Conservation (phyloP, 2,888 invertebrate species). For the Epicampocera succincta region DNA sequence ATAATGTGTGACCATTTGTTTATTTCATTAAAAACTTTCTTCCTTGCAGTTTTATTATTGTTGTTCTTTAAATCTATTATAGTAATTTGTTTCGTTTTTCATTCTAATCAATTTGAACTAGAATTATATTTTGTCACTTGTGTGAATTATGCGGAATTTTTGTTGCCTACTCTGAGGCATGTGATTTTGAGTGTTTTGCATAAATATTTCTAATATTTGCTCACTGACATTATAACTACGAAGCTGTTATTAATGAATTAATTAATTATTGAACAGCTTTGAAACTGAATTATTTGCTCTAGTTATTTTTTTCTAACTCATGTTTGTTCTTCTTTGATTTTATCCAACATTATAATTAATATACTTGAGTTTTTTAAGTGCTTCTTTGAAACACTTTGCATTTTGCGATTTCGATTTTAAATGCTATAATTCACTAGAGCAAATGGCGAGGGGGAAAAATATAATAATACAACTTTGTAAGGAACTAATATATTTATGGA, state of each 20-base stretch:
- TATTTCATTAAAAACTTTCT: neutral
- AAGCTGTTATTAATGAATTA: neutral
- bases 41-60: conserved; percentile 19
- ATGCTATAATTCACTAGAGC: no score
- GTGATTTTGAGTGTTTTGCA: neutral
- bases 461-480: no score
- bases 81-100: conserved; percentile 18
- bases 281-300: conserved; percentile 49
- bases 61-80: conserved; percentile 8
- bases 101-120: conserved; percentile 18
- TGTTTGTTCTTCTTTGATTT: conserved; percentile 31
- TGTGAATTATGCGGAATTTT: neutral
- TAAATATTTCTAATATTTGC: no score
- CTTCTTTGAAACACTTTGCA: conserved; percentile 7
- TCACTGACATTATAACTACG: neutral
- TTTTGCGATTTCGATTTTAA: no score
- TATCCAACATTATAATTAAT: neutral
- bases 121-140: conserved; percentile 13
- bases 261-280: conserved; percentile 35
- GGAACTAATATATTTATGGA: no score
- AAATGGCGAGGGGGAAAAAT: no score
- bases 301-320: conserved; percentile 29
- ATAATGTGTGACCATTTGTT: conserved; percentile 16
- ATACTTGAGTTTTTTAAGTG: conserved; percentile 17
- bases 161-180: neutral